Conservation (phyloP, 2,113 vertebrate genomes). For the Neotoma lepida region DNA sequence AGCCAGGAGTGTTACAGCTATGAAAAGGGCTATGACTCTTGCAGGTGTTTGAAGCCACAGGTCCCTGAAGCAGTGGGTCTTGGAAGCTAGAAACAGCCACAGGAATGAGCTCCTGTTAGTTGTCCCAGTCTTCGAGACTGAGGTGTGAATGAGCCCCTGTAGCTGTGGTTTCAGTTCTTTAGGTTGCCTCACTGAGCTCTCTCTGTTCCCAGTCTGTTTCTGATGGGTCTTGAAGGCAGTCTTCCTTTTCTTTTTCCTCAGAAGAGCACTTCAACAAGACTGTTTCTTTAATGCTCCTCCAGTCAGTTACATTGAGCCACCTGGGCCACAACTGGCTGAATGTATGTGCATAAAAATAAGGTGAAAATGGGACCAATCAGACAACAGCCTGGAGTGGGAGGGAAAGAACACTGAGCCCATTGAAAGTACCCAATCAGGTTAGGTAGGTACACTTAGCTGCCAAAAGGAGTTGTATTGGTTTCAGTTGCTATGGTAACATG, state of each 20-base stretch:
- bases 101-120: background rate
- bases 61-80: background rate
- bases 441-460: background rate
- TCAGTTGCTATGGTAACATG: background rate
- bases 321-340: background rate
- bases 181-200: background rate
- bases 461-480: background rate
- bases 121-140: no score
- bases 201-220: background rate
- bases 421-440: background rate
- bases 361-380: background rate
- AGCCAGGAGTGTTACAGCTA: background rate
- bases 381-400: background rate
- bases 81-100: background rate
- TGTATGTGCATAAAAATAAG: background rate
- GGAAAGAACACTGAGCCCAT: background rate
- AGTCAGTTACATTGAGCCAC: background rate
- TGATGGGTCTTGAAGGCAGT: background rate
- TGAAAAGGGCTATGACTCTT: background rate
- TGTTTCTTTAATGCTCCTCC: background rate
- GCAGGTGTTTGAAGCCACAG: background rate
- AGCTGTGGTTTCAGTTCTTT: background rate
- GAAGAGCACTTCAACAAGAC: background rate
- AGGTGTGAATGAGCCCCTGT: background rate
- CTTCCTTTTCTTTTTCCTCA: background rate